phyloP scores from a whole-genome alignment of 2,888 invertebrate species.

The Andricus curvator region DNA sequence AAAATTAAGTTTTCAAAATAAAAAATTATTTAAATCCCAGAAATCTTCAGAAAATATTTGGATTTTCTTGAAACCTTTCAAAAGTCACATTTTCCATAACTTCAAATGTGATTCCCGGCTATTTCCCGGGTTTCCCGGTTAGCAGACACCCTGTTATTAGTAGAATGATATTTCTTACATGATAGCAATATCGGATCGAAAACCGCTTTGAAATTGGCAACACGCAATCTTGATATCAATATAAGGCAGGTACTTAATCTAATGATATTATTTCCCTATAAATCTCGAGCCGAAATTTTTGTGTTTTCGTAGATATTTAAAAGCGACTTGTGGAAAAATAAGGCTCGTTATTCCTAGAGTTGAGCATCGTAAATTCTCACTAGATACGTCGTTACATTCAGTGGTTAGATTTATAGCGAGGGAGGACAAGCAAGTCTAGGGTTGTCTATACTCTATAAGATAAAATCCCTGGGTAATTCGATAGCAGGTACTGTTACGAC shows the following conservation, averaged over 20 bases:
- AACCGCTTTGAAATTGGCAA: neutral
- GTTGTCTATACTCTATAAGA: slow-evolving; percentile 21
- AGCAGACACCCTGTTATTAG: too few relatives aligned
- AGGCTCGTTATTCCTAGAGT: slow-evolving; percentile 24
- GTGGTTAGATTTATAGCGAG: slow-evolving; percentile 39
- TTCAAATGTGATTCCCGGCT: too few relatives aligned
- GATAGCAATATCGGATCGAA: too few relatives aligned
- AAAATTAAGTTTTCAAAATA: too few relatives aligned
- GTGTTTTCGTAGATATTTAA: neutral
- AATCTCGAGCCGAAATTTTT: neutral
- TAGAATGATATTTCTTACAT: too few relatives aligned
- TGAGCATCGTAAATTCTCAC: slow-evolving; percentile 37
- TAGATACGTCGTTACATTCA: slow-evolving; percentile 24
- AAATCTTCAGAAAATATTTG: too few relatives aligned
- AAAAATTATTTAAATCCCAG: too few relatives aligned
- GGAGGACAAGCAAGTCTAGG: slow-evolving; percentile 33
- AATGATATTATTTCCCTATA: neutral
- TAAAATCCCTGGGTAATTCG: slow-evolving; percentile 38
- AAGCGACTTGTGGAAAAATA: slow-evolving; percentile 1
- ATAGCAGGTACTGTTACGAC: slow-evolving; percentile 24
- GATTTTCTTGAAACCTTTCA: too few relatives aligned
- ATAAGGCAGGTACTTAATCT: neutral
- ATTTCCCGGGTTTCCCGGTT: too few relatives aligned
- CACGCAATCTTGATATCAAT: neutral
- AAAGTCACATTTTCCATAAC: too few relatives aligned